These are phyloP conservation scores for Mechanitis messenoides DNA, from an alignment of 2,888 invertebrate genomes.

Conservation along the genomic window DNA sequence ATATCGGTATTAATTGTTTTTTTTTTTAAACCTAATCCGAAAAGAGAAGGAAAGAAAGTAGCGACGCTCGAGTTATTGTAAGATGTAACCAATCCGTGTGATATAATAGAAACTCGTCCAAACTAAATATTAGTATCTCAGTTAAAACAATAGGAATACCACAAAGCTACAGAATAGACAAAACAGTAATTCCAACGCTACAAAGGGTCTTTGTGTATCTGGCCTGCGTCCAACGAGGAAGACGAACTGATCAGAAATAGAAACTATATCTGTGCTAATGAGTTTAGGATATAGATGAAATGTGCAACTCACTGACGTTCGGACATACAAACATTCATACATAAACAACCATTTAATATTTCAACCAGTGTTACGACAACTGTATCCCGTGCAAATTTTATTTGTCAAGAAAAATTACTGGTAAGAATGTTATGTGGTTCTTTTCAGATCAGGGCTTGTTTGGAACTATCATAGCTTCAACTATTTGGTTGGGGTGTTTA, in stretches of 20 bases:
- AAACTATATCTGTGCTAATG: slow-evolving; percentile 17
- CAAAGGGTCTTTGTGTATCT: slow-evolving; percentile 42
- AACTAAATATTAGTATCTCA: background rate
- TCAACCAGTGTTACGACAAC: too few species aligned
- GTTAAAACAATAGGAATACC: background rate
- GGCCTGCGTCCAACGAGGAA: slow-evolving; percentile 66
- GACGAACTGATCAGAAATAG: slow-evolving; percentile 30
- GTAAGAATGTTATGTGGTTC: too few species aligned
- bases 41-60: too few species aligned
- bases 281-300: slow-evolving; percentile 5
- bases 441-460: too few species aligned
- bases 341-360: background rate
- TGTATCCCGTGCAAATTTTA: too few species aligned
- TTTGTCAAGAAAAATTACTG: too few species aligned
- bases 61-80: background rate
- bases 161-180: slow-evolving; percentile 3
- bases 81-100: background rate
- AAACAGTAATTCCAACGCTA: slow-evolving; percentile 13
- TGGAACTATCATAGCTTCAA: too few species aligned
- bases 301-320: background rate
- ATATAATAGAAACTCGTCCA: background rate
- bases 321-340: background rate
- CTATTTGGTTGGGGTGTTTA: too few species aligned
- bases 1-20: too few species aligned
- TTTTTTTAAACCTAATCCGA: too few species aligned